Percentiles rank a stretch among this genome's conserved stretches.
Evolutionary conservation across 30 jellyfish, hydroid and myxozoan genomes (phyloP).

Genomic region (Hydra vulgaris): DNA sequence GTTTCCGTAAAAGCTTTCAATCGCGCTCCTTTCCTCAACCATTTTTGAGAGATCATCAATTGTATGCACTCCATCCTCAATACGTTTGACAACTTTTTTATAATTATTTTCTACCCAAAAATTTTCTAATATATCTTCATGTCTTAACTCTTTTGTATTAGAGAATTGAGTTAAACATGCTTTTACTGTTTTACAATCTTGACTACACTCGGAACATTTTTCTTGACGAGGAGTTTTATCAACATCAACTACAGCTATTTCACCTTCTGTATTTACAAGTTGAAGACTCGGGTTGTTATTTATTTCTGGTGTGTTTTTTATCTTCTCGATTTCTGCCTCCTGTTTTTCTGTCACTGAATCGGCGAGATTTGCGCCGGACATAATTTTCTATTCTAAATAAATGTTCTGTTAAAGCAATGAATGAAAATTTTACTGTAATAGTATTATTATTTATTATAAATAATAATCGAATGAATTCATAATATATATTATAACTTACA

Average conservation of each 20-base stretch:
- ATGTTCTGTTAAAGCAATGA: too few species aligned
- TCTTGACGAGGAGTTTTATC: background rate
- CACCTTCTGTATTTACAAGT: background rate
- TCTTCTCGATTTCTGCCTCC: too few species aligned
- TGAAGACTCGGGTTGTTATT: background rate
- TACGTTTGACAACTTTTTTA: constrained; percentile 42
- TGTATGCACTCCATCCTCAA: constrained; percentile 69
- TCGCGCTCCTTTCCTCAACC: constrained; percentile 80
- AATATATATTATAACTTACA: too few species aligned
- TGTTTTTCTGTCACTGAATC: background rate
- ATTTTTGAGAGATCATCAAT: constrained; percentile 68
- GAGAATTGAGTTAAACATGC: background rate
- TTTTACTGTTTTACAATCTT: background rate
- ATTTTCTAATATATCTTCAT: background rate
- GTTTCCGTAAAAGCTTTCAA: constrained; percentile 66
- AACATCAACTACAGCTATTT: background rate
- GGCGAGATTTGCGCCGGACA: too few species aligned
- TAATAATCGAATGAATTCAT: too few species aligned
- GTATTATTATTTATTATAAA: too few species aligned
- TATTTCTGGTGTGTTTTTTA: too few species aligned
- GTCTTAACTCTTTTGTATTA: background rate
- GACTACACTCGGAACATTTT: too few species aligned
- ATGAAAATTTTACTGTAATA: too few species aligned
- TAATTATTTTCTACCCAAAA: constrained; percentile 70
- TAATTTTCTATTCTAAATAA: too few species aligned